Conservation (phyloP, 2,888 invertebrate species). For the Idaea dimidiata region DNA sequence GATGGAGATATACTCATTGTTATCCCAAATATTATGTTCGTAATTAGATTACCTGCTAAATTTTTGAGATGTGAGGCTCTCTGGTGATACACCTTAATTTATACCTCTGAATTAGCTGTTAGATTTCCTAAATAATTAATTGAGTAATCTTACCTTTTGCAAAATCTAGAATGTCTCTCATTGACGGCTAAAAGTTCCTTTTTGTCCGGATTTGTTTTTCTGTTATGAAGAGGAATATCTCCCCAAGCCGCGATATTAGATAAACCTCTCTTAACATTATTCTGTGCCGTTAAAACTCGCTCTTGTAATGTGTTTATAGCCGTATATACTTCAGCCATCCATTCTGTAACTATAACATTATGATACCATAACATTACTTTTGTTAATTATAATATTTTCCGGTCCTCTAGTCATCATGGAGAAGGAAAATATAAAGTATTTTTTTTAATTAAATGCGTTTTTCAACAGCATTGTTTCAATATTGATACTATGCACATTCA, state of each 20-base stretch:
- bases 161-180: slow-evolving; percentile 78
- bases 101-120: no score
- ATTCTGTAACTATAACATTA: slow-evolving; percentile 78
- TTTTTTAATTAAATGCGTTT: no score
- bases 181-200: slow-evolving; percentile 77
- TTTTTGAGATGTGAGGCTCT: no score
- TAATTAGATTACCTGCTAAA: neutral
- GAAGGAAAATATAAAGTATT: neutral
- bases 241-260: slow-evolving; percentile 86
- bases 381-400: neutral
- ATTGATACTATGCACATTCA: no score
- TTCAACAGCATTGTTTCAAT: no score
- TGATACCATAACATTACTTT: neutral
- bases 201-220: slow-evolving; percentile 78
- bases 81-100: no score
- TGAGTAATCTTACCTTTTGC: slow-evolving; percentile 68
- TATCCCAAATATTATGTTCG: neutral
- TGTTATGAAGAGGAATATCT: slow-evolving; percentile 85
- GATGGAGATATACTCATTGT: no score
- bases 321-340: slow-evolving; percentile 85
- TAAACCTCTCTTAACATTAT: slow-evolving; percentile 82
- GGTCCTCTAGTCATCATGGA: neutral
- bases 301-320: slow-evolving; percentile 86
- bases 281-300: slow-evolving; percentile 84
- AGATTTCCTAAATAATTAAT: no score